A percentile compares a stretch with the other conserved stretches of the same genome.
These are phyloP conservation scores for Poeciliopsis infans DNA, from an alignment of 2,797 vertebrate species.

Conservation along the genomic window DNA sequence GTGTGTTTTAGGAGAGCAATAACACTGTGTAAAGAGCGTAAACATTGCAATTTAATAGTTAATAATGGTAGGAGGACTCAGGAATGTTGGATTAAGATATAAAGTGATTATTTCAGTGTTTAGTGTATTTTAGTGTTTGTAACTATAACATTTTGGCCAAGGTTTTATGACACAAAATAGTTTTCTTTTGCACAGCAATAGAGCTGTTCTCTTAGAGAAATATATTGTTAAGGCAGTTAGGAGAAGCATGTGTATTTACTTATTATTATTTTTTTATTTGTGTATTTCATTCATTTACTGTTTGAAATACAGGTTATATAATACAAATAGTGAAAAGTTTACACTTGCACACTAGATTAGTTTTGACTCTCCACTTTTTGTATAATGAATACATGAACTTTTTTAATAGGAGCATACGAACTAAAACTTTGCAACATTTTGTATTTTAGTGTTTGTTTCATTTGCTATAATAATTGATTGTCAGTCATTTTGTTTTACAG, in stretches of 20 bases:
- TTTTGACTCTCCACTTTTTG: neutral
- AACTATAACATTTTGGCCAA: neutral
- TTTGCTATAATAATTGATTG: neutral
- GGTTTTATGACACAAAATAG: neutral
- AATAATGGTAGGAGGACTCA: conserved; percentile 26
- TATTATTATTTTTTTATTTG: too few relatives aligned
- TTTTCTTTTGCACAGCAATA: neutral
- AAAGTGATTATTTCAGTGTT: neutral
- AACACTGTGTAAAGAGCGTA: conserved; percentile 35
- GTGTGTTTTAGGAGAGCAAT: conserved; percentile 27
- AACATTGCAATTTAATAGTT: conserved; percentile 39
- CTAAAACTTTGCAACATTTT: neutral
- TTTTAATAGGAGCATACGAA: neutral
- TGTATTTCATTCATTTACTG: too few relatives aligned
- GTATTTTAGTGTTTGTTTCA: neutral
- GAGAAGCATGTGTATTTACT: neutral
- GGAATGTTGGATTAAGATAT: conserved; percentile 11
- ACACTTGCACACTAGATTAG: conserved; percentile 1
- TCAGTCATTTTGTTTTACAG: neutral
- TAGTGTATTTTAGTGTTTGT: neutral
- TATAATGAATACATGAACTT: neutral
- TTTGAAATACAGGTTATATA: conserved; percentile 2
- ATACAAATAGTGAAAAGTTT: neutral
- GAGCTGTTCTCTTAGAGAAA: neutral
- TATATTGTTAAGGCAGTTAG: too few relatives aligned